Percentiles rank a stretch among this genome's conserved stretches.
phyloP scores from a whole-genome alignment of 2,113 vertebrate genomes.

The Trochalopteron elliotii region DNA sequence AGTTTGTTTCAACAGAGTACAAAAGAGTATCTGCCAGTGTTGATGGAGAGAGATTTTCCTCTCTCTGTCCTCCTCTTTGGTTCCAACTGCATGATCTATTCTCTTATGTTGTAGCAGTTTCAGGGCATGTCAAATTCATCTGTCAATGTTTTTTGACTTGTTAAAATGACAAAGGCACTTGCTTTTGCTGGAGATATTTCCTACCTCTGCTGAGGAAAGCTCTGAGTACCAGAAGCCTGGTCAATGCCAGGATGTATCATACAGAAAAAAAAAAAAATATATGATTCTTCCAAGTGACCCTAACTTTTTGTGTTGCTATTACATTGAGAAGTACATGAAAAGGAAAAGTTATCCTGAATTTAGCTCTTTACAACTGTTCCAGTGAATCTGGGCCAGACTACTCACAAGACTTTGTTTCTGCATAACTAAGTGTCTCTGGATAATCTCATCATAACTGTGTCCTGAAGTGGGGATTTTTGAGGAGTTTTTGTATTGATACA shows the following conservation, averaged over 20 bases:
- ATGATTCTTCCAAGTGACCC: neutral
- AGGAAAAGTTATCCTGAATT: neutral
- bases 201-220: neutral
- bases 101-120: neutral
- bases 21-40: neutral
- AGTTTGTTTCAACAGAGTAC: neutral
- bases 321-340: neutral
- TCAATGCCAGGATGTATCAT: neutral
- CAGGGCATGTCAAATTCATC: neutral
- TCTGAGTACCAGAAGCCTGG: neutral
- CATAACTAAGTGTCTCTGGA: neutral
- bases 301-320: neutral
- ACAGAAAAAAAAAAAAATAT: neutral
- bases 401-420: neutral
- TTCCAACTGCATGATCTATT: neutral
- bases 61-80: neutral
- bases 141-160: neutral
- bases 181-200: neutral
- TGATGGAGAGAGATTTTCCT: neutral
- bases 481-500: neutral
- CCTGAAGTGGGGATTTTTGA: neutral
- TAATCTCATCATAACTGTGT: neutral
- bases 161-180: neutral
- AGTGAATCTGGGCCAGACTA: neutral
- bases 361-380: neutral